phyloP scores from a whole-genome alignment of 1,140 invertebrate species.

The Drosophila quadrilineata region DNA sequence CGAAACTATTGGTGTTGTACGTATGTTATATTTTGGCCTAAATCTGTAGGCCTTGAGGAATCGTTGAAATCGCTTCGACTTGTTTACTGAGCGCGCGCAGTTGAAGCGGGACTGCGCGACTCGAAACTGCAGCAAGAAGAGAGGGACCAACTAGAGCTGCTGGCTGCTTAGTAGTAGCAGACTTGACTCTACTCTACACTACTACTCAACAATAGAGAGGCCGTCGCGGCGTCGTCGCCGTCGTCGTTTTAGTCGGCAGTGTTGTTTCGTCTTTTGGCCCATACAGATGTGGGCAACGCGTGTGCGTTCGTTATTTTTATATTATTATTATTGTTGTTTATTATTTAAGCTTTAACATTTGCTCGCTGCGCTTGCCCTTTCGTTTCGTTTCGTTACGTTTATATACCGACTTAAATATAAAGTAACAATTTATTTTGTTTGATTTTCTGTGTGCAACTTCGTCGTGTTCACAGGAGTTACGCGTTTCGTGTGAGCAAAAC shows the following conservation, averaged over 20 bases:
- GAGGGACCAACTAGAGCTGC: constrained; percentile 11
- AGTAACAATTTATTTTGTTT: too few species aligned
- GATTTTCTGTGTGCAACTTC: constrained; percentile 36
- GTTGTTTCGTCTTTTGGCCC: constrained; percentile 75
- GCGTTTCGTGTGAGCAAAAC: constrained; percentile 27
- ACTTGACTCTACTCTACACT: too few species aligned
- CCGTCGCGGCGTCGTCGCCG: constrained; percentile 46
- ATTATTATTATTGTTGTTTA: constrained; percentile 75
- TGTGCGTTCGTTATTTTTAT: constrained; percentile 68
- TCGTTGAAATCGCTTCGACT: constrained; percentile 76
- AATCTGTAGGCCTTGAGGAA: constrained; percentile 77
- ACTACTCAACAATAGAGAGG: constrained; percentile 45
- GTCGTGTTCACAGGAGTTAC: constrained; percentile 21
- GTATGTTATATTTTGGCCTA: constrained; percentile 75
- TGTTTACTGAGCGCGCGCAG: constrained; percentile 67
- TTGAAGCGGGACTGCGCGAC: constrained; percentile 43
- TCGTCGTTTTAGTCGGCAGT: too few species aligned
- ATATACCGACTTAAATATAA: constrained; percentile 35
- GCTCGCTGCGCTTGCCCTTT: constrained; percentile 69
- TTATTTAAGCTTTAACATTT: constrained; percentile 74
- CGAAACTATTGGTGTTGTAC: constrained; percentile 57
- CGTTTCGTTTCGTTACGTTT: constrained; percentile 56
- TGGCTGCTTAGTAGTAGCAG: background rate
- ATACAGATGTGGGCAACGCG: constrained; percentile 73
- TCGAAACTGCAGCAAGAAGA: constrained; percentile 38